Base-by-base conservation (phyloP, 2,113 vertebrate genomes). In the Phaethon lepturus region DNA sequence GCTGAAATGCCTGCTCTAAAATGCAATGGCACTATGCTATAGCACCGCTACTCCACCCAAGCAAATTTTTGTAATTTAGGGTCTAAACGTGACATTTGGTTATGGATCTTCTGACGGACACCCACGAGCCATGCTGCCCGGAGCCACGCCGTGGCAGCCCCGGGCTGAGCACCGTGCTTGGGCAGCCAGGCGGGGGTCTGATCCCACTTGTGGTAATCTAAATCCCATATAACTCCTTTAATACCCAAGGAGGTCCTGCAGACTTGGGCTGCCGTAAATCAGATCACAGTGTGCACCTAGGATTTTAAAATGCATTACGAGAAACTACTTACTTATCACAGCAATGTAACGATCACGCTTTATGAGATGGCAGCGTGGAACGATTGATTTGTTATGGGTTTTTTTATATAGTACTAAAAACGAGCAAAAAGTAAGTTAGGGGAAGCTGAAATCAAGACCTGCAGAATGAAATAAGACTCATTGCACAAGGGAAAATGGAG, bases 221-320 rank as follows among this genome's bases (percentile, higher is more conserved):
- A 96, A 97, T 94, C 86, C 71, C 69, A 35, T 29, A 11, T 71
- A 91, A 81, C 50, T 87, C 84, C 52, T 78, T 85, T 94, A 95
- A 93, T 80, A 68, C 85, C 24, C 67, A 66, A 58, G 38, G 45
- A 93, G 87, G 81, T 56, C 67, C 85, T 38, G 42, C 3, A 16
- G 86, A 72, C 77, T 96, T 68, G 92, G 40, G 64, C 68, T 0
- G 9, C 69, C 3, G 25, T 52, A 94, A 94, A 95, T 96, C 89
- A 95, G 84, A 95, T 93, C 81, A 91, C 63, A 80, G 58, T 7
- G 55, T 40, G 53, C 85, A 69, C 81, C 87, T 24, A 63, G 50
- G 63, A 82, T 26, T 86, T 83, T 58, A 55, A 82, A 93, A 79
- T 69, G 62, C 49, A 55, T 67, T 88, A 94, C 6, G 16, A 80